Conservation (phyloP, 2,888 invertebrate genomes). For the Pantelozetes paolii region DNA sequence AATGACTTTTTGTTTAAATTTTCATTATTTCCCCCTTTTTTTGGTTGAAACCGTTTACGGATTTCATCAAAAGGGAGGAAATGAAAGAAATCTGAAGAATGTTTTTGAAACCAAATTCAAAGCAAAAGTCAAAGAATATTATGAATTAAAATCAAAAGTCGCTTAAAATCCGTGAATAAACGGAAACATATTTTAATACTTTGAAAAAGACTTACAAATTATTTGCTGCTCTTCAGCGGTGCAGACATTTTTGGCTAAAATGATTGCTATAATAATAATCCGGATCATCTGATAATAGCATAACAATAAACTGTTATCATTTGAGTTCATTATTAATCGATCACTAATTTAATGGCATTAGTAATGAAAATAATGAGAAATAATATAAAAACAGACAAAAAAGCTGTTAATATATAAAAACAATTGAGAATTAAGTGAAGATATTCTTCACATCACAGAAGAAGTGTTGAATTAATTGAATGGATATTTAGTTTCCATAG, state of each 20-base stretch:
- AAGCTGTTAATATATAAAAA: no score
- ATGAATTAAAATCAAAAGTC: neutral
- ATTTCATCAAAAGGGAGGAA: no score
- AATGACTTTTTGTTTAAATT: neutral
- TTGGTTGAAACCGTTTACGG: no score
- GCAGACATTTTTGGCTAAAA: neutral
- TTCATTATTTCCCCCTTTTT: neutral
- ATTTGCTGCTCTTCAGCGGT: neutral
- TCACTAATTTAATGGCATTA: neutral
- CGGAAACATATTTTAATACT: neutral
- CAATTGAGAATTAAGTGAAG: no score
- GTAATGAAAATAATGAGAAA: neutral
- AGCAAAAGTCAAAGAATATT: no score
- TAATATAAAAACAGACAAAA: neutral
- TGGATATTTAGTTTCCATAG: no score
- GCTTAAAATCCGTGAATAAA: neutral
- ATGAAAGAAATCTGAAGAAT: no score
- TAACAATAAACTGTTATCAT: slow-evolving; percentile 22
- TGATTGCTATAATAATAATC: slow-evolving; percentile 23
- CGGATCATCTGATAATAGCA: slow-evolving; percentile 9
- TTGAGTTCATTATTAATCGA: slow-evolving; percentile 31
- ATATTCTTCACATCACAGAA: no score
- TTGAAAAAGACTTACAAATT: neutral
- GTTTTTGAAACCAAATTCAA: no score
- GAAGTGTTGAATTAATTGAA: no score